Base-by-base conservation (phyloP, 1,140 invertebrate genomes). In the Varroa destructor region DNA sequence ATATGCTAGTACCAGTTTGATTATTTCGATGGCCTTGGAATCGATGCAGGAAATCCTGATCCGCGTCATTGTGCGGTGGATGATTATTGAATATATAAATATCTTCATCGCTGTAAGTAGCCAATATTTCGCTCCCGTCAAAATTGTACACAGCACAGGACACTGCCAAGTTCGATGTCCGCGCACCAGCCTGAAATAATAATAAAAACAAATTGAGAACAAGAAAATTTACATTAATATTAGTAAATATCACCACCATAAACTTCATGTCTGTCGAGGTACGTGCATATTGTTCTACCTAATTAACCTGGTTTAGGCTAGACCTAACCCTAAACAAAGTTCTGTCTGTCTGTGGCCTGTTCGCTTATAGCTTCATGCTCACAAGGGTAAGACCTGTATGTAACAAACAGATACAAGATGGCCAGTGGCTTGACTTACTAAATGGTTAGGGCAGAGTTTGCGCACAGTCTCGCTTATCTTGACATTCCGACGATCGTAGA, bases 51-150 rank as follows among this genome's bases (percentile, higher is more conserved):
- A 83, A 87, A 75, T 87, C 84, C 57, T 84, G 81, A 40, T 78
- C 79, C 73, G 82, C 80, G 71, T 83, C 81, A 76, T 80, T 80
- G 73, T 74, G 81, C n/a, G 84, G 83, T 80, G 37, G 12, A 46
- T 12, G 40, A 37, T 67, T 67, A 12, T 93, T 87, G 78, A 93
- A 96, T 40, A 94, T 79, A 82, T 93, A 97, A 75, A 97, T 90
- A 77, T 92, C 87, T 72, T 93, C 91, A 81, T 96, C 90, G 80
- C 90, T 94, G 79, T 94, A 97, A 0, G 90, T 89, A 2, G 88
- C 91, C 14, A 97, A 79, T 73, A 97, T 87, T 82, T 95, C 90
- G 73, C 86, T 51, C 0, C 61, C 14, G 56, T 72, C 56, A 56
- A 37, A 70, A 56, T 55, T 73, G 43, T 42, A 55, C 12, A 67